Percentiles rank a stretch among this genome's conserved stretches.
phyloP scores from a whole-genome alignment of 2,113 vertebrate species.

The Acrocephalus kingi region DNA sequence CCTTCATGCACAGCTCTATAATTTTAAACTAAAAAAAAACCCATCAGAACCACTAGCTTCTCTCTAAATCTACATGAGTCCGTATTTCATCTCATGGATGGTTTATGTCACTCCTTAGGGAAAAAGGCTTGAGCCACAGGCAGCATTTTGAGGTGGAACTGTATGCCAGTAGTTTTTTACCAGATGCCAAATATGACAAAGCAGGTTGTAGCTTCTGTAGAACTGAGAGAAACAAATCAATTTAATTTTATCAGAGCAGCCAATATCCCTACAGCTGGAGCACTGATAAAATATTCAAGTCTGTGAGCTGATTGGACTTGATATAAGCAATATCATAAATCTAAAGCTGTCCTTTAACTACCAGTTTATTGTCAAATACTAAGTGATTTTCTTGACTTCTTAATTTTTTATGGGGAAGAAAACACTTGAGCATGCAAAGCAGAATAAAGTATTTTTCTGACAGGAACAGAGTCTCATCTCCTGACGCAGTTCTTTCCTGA shows the following conservation, averaged over 20 bases:
- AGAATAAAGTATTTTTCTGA: background rate
- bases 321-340: background rate
- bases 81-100: background rate
- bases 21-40: background rate
- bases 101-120: background rate
- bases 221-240: background rate
- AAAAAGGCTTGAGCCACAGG: background rate
- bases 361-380: background rate
- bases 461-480: background rate
- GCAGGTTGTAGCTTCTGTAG: background rate
- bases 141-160: background rate
- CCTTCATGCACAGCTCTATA: background rate
- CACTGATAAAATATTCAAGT: background rate
- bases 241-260: background rate
- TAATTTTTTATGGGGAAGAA: background rate
- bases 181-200: background rate
- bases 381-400: background rate
- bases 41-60: background rate
- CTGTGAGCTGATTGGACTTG: background rate
- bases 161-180: background rate
- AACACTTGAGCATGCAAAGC: background rate
- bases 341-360: background rate
- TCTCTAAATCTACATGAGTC: background rate
- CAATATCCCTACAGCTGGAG: background rate
- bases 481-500: rapidly evolving